A percentile compares a stretch with the other conserved stretches of the same genome.
phyloP scores from a whole-genome alignment of 2,113 vertebrate genomes.

The Centropristis striata region DNA sequence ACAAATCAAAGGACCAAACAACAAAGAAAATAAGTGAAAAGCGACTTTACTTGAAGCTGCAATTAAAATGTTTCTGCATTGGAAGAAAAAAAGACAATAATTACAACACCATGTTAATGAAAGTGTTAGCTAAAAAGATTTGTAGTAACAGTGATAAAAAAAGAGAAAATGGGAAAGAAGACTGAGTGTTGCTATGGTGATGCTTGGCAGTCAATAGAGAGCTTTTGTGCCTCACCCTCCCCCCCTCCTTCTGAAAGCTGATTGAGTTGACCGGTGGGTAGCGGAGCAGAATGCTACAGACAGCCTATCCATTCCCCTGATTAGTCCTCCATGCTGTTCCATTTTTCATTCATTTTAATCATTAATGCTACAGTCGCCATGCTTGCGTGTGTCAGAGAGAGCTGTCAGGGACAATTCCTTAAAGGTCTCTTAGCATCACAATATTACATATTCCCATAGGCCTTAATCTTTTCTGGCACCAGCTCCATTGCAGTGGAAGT shows the following conservation, averaged over 20 bases:
- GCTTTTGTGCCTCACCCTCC: constrained; percentile 29
- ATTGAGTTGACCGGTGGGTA: constrained; percentile 68
- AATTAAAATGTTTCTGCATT: constrained; percentile 43
- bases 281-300: constrained; percentile 49
- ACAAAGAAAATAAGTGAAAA: constrained; percentile 21
- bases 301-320: constrained; percentile 61
- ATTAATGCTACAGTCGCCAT: constrained; percentile 25
- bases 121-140: constrained; percentile 33
- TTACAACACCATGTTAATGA: constrained; percentile 45
- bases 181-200: constrained; percentile 71
- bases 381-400: constrained; percentile 8
- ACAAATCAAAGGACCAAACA: too few species aligned
- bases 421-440: constrained; percentile 23
- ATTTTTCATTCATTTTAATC: constrained; percentile 56
- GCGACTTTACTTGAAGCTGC: constrained; percentile 18
- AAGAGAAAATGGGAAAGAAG: constrained; percentile 30
- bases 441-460: constrained; percentile 6
- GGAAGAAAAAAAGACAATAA: constrained; percentile 24
- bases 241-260: constrained; percentile 37
- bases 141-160: constrained; percentile 26
- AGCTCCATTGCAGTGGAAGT: neutral
- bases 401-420: constrained; percentile 16
- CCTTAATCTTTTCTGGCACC: constrained; percentile 9
- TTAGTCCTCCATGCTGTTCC: constrained; percentile 50
- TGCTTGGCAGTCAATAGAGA: constrained; percentile 65